Percentiles rank a stretch among this genome's conserved stretches.
Conservation (phyloP, 2,113 vertebrate genomes). For the Pedionomus torquatus region DNA sequence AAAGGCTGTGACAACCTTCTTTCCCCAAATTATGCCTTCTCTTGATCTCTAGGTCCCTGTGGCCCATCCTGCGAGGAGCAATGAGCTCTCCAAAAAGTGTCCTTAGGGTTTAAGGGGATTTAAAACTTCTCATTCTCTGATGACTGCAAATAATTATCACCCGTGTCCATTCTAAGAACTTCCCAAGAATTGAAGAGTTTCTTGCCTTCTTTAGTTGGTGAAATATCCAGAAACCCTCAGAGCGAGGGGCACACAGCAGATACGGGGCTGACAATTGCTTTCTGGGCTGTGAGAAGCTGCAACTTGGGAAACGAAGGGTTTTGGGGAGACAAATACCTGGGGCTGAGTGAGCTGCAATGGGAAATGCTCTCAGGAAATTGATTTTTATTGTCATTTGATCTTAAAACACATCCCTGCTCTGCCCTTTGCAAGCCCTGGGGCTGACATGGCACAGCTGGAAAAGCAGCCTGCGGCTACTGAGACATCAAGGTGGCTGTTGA, state of each 20-base stretch:
- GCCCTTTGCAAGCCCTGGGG: background rate
- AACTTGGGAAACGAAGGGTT: background rate
- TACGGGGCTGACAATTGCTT: rapidly evolving
- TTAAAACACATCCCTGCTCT: background rate
- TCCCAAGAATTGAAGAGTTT: background rate
- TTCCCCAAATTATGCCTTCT: background rate
- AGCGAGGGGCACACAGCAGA: background rate
- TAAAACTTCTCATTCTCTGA: background rate
- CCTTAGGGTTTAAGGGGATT: background rate
- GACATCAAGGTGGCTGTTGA: rapidly evolving
- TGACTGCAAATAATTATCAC: background rate
- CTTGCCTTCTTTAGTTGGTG: background rate
- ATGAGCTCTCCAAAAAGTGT: background rate
- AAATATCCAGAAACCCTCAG: background rate
- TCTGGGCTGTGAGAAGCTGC: background rate
- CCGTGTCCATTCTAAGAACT: background rate
- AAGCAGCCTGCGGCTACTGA: rapidly evolving
- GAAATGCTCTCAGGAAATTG: background rate
- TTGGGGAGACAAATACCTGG: background rate
- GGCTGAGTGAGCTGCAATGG: background rate
- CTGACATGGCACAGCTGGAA: background rate
- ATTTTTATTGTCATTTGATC: background rate
- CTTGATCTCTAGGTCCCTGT: background rate
- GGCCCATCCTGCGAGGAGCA: background rate
- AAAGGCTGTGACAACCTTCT: background rate